These are phyloP conservation scores for Drosophila lacicola DNA, from an alignment of 2,888 invertebrate genomes.

Conservation along the genomic window DNA sequence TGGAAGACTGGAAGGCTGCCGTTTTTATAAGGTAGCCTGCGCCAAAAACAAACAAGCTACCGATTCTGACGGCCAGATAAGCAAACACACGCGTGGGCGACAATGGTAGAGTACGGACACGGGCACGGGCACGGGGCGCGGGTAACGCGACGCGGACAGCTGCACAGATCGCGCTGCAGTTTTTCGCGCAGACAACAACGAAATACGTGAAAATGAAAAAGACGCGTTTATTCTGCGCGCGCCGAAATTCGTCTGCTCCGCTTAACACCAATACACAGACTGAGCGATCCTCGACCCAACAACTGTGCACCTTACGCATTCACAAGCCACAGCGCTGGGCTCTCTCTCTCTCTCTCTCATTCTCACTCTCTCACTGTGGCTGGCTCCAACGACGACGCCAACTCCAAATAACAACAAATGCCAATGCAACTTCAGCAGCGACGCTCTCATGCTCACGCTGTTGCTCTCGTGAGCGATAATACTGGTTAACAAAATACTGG, in stretches of 20 bases:
- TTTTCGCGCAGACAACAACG: constrained; percentile 20
- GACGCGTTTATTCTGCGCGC: constrained; percentile 23
- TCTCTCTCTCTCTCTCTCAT: not conserved
- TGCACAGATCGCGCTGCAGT: constrained; percentile 39
- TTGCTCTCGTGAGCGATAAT: constrained; percentile 28
- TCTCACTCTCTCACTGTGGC: constrained; percentile 4
- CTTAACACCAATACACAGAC: constrained; percentile 61
- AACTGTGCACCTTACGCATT: constrained; percentile 30
- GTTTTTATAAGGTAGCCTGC: constrained; percentile 62
- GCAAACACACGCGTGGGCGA: constrained; percentile 49
- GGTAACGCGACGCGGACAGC: constrained; percentile 9
- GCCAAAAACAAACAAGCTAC: constrained; percentile 49
- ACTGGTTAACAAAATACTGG: constrained; percentile 58
- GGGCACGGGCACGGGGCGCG: not conserved
- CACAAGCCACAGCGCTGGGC: constrained; percentile 32
- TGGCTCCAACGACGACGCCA: constrained; percentile 37
- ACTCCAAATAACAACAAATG: constrained; percentile 23
- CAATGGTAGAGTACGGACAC: not conserved
- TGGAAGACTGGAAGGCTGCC: constrained; percentile 41
- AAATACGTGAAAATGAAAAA: constrained; percentile 22
- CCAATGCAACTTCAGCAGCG: constrained; percentile 48
- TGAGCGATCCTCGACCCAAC: constrained; percentile 53
- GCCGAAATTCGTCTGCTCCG: constrained; percentile 52
- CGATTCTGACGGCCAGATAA: constrained; percentile 61
- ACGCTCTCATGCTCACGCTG: constrained; percentile 9